phyloP scores from a whole-genome alignment of 2,113 vertebrate genomes.

The Ahaetulla prasina region DNA sequence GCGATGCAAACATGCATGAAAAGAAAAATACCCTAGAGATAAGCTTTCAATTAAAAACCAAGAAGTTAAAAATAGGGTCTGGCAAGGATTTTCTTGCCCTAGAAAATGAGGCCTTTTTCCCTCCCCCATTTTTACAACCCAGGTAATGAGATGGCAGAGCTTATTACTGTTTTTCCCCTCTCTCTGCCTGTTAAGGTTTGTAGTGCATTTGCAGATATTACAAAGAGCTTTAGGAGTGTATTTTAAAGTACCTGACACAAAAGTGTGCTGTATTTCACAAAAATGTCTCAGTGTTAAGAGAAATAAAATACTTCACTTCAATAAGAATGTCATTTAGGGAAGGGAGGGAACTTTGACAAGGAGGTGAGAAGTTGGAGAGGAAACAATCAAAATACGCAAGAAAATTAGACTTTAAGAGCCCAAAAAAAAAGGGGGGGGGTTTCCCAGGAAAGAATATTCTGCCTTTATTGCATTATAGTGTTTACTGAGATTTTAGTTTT shows the following conservation, averaged over 20 bases:
- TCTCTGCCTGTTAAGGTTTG: conserved; percentile 47
- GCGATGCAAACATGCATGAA: conserved; percentile 49
- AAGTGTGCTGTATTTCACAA: conserved; percentile 39
- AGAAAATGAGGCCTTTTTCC: conserved; percentile 40
- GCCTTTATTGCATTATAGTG: conserved; percentile 18
- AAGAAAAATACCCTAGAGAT: conserved; percentile 52
- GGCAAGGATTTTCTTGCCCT: conserved; percentile 61
- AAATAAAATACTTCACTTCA: not conserved
- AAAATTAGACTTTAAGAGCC: not conserved
- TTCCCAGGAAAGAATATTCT: conserved; percentile 16
- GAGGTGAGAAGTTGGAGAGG: not conserved
- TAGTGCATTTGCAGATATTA: conserved; percentile 49
- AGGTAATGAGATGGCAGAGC: not conserved
- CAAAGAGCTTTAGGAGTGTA: conserved; percentile 42
- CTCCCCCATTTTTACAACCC: not conserved
- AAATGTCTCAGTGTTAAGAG: not conserved
- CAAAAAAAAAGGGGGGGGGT: not conserved
- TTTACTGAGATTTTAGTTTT: conserved; percentile 38
- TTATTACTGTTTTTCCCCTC: not conserved
- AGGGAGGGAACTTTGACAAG: conserved; percentile 24
- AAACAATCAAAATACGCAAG: conserved; percentile 13
- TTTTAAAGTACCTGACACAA: conserved; percentile 49
- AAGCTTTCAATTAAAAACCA: conserved; percentile 64
- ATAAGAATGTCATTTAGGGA: conserved; percentile 25
- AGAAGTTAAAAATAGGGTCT: conserved; percentile 57